Conservation (phyloP, 2,888 invertebrate species). For the Aphelenchoides bicaudatus region DNA sequence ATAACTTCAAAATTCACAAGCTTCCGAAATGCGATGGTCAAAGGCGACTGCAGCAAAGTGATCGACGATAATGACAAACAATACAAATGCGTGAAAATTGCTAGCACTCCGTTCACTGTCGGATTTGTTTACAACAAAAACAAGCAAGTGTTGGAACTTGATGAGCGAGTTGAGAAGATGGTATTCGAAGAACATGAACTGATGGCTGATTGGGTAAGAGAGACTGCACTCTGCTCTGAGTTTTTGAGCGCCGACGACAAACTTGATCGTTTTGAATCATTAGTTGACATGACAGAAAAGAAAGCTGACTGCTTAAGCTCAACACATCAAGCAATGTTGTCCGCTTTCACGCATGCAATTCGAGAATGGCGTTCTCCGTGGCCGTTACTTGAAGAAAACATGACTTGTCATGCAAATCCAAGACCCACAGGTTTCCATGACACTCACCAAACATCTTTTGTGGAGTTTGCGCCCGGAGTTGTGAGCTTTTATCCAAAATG, state of each 20-base stretch:
- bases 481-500: slow-evolving; percentile 47
- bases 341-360: slow-evolving; percentile 18
- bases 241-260: slow-evolving; percentile 19
- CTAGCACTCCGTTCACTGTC: slow-evolving; percentile 29
- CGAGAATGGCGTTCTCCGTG: slow-evolving; percentile 24
- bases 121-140: slow-evolving; percentile 28
- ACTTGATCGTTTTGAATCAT: slow-evolving; percentile 23
- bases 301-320: slow-evolving; percentile 12
- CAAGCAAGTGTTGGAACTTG: slow-evolving; percentile 16
- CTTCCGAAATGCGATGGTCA: slow-evolving; percentile 40
- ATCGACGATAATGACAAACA: slow-evolving; percentile 30
- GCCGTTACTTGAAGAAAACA: slow-evolving; percentile 27
- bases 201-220: slow-evolving; percentile 17
- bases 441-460: slow-evolving; percentile 42
- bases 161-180: slow-evolving; percentile 6
- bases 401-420: slow-evolving; percentile 21
- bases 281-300: slow-evolving; percentile 29
- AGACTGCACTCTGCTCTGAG: slow-evolving; percentile 20
- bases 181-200: slow-evolving; percentile 17
- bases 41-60: slow-evolving; percentile 34
- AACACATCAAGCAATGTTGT: slow-evolving; percentile 1
- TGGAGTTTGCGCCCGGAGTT: slow-evolving; percentile 39
- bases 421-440: slow-evolving; percentile 26
- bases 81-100: slow-evolving; percentile 29
- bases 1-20: slow-evolving; percentile 34